Evolutionary conservation across 1,140 invertebrate species (phyloP), one percentile per base, ranked within the genome.

Genomic region (Saccostrea glomerata): DNA sequence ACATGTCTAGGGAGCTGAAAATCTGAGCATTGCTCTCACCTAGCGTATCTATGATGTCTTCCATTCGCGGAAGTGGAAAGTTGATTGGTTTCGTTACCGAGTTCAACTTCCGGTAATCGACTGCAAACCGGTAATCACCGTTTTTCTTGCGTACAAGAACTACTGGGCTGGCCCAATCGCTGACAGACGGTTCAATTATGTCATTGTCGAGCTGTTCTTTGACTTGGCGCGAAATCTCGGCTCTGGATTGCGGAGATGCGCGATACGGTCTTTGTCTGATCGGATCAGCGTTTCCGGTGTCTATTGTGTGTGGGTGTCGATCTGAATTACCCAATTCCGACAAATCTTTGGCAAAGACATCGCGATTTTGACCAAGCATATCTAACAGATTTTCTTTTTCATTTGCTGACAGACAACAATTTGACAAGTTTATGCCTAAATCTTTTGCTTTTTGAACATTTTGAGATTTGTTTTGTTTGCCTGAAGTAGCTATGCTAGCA

Each of bases 61-160:
- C 87, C 56, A 91, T 60, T n/a, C 83, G 25, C 73, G 89, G 87
- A 0, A 91, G 25, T 2, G 90, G 91, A 55, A 89, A 91, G 12
- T 56, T 40, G 30, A 82, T 85, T 12, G 86, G 84, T 47, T 73
- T 20, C 3, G 90, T 91, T 4, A 89, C 56, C 3, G 63, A 20
- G 30, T 92, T 92, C 0, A 92, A 86, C 47, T 86, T 88, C 7
- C 89, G 30, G 60, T 90, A 92, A 86, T 91, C 90, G 15, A 89
- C 85, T 40, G 86, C 88, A 86, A 90, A 88, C 11, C 90, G 36
- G 15, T 58, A 91, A 63, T 91, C 84, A 13, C 55, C 63, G 25
- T 73, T 88, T 89, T 89, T 89, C 73, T 89, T 92, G 89, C 87
- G 89, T 6, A 92, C 88, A n/a, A 91, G 77, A 15, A 92, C 70